These are phyloP conservation scores for Lucilia cuprina DNA, from an alignment of 1,140 invertebrate species.

Conservation along the genomic window DNA sequence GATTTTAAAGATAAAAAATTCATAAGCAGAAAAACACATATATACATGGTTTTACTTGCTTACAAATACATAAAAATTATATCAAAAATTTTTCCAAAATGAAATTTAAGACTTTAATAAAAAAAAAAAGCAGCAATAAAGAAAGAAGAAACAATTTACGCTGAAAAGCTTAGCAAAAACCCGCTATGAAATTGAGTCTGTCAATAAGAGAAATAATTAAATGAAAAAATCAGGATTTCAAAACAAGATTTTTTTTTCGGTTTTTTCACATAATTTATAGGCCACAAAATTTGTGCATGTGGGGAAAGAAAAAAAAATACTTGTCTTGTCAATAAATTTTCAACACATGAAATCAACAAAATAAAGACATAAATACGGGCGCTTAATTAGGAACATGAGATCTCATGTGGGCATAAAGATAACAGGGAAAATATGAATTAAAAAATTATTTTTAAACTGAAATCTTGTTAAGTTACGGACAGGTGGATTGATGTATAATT, in stretches of 20 bases:
- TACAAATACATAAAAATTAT: not conserved
- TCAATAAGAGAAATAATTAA: not conserved
- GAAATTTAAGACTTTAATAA: conserved; percentile 12
- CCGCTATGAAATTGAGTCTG: not conserved
- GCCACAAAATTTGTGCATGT: too few relatives aligned
- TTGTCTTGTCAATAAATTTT: too few relatives aligned
- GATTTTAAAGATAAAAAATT: not conserved
- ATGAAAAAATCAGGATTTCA: not conserved
- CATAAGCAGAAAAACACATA: conserved; percentile 6
- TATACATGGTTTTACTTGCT: not conserved
- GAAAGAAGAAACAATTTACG: not conserved
- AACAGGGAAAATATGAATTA: too few relatives aligned
- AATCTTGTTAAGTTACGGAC: too few relatives aligned
- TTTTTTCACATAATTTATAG: too few relatives aligned
- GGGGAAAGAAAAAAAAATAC: too few relatives aligned
- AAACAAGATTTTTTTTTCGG: not conserved
- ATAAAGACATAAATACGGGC: not conserved
- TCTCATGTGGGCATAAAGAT: too few relatives aligned
- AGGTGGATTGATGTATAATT: too few relatives aligned
- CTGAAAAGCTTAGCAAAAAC: not conserved
- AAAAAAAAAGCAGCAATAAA: too few relatives aligned
- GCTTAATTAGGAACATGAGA: not conserved
- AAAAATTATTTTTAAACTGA: too few relatives aligned
- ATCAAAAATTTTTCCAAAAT: not conserved
- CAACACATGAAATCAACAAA: too few relatives aligned